Evolutionary conservation across 30 jellyfish, hydroid and myxozoan genomes (phyloP).

Genomic region (Cassiopea xamachana): DNA sequence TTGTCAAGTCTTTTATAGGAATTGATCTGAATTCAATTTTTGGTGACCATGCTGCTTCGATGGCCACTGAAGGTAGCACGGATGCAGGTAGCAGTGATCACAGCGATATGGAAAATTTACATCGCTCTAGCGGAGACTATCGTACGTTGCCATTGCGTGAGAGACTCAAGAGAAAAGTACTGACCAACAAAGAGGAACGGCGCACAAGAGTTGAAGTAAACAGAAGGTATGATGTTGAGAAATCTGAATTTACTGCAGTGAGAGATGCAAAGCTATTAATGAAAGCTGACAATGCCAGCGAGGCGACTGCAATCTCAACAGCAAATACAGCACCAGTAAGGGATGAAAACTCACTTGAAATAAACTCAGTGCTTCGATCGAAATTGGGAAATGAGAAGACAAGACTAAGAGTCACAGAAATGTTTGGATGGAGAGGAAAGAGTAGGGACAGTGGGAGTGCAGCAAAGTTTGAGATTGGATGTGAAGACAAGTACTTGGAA

Average conservation of each 20-base stretch:
- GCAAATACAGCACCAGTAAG: no score
- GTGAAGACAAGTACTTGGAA: no score
- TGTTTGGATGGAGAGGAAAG: no score
- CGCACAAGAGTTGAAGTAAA: background rate
- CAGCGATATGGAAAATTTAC: background rate
- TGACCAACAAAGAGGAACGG: background rate
- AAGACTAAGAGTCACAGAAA: no score
- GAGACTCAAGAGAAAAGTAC: conserved; percentile 14
- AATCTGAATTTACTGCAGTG: background rate
- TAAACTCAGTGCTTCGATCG: no score
- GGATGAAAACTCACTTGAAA: no score
- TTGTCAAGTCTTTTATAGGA: conserved; percentile 4
- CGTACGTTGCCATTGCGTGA: conserved; percentile 41
- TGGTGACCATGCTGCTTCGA: background rate
- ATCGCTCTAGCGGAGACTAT: background rate
- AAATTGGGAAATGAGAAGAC: no score
- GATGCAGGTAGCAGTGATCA: background rate
- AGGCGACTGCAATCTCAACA: no score
- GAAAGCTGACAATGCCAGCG: background rate
- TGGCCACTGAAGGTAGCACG: background rate
- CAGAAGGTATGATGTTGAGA: background rate
- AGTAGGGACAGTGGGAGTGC: no score
- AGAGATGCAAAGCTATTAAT: background rate
- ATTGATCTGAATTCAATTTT: conserved; percentile 18
- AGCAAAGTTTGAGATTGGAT: no score